A percentile compares a stretch with the other conserved stretches of the same genome.
Conservation (phyloP, 2,888 invertebrate genomes). For the Synanthedon tipuliformis region DNA sequence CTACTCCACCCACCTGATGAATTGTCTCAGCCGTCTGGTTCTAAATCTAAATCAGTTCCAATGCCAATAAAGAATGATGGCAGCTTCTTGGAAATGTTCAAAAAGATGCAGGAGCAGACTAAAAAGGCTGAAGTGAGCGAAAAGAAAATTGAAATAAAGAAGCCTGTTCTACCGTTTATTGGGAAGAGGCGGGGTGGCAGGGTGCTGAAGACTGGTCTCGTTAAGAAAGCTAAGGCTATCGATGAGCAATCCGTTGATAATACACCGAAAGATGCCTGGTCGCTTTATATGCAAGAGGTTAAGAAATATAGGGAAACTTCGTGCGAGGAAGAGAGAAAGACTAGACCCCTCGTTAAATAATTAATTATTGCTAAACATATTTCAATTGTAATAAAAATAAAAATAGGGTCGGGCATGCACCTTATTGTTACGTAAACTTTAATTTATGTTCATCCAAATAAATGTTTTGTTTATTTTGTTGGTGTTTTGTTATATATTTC, state of each 20-base stretch:
- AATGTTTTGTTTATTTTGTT: conserved; percentile 1
- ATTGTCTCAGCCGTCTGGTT: conserved; percentile 31
- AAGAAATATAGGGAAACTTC: conserved; percentile 92
- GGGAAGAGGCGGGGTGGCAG: conserved; percentile 89
- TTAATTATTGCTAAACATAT: conserved; percentile 2
- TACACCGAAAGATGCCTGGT: conserved; percentile 89
- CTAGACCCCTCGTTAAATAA: conserved; percentile 91
- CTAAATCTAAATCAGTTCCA: conserved; percentile 63
- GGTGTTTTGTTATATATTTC: not conserved
- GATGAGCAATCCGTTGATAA: conserved; percentile 73
- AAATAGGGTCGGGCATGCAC: not conserved
- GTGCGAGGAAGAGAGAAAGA: conserved; percentile 92
- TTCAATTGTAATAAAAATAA: not conserved
- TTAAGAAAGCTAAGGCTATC: conserved; percentile 82
- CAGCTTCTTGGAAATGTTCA: conserved; percentile 91
- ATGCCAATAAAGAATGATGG: conserved; percentile 90
- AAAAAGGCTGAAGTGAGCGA: conserved; percentile 54
- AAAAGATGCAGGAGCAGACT: conserved; percentile 82
- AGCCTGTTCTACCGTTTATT: conserved; percentile 64
- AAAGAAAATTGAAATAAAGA: conserved; percentile 48
- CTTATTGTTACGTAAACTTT: not conserved
- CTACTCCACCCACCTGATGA: conserved; percentile 35
- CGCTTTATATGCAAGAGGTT: conserved; percentile 93
- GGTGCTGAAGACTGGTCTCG: conserved; percentile 89
- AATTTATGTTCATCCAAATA: conserved; percentile 1